A percentile compares a stretch with the other conserved stretches of the same genome.
Evolutionary conservation across 2,797 vertebrate genomes (phyloP).

Genomic region (Parambassis ranga): DNA sequence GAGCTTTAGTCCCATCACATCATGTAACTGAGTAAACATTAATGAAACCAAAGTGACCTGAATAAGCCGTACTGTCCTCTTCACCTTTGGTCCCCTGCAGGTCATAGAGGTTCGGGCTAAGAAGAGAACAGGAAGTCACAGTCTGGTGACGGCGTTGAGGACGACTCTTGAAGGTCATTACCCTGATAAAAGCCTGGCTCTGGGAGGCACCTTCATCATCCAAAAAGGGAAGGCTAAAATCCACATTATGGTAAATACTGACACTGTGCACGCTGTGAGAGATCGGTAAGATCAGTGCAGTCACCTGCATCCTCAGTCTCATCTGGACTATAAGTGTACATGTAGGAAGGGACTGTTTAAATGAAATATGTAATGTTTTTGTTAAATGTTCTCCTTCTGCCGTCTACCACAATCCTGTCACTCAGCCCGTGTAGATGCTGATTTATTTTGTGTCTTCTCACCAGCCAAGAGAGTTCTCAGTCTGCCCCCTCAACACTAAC

Average conservation of each 20-base stretch:
- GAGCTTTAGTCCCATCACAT: slow-evolving; percentile 23
- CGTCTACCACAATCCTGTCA: no score
- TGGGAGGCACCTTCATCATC: slow-evolving; percentile 94
- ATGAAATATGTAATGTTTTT: no score
- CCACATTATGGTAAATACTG: slow-evolving; percentile 89
- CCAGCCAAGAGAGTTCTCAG: slow-evolving; percentile 92
- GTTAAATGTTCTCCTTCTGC: no score
- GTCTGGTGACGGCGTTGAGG: slow-evolving; percentile 91
- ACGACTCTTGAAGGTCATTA: slow-evolving; percentile 86
- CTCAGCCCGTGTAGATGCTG: no score
- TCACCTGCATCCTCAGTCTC: no score
- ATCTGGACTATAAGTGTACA: no score
- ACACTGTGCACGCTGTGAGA: no score
- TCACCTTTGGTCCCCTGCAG: slow-evolving; percentile 61
- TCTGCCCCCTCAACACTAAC: slow-evolving; percentile 86
- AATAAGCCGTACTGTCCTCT: slow-evolving; percentile 6
- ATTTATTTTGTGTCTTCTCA: not conserved
- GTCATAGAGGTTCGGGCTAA: slow-evolving; percentile 90
- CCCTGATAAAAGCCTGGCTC: slow-evolving; percentile 87
- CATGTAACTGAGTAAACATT: slow-evolving; percentile 37
- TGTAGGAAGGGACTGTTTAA: no score
- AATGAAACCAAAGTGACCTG: slow-evolving; percentile 20
- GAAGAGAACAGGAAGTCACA: slow-evolving; percentile 87
- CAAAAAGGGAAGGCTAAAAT: slow-evolving; percentile 95
- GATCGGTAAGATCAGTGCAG: no score